A percentile compares a stretch with the other conserved stretches of the same genome.
Evolutionary conservation across 2,113 vertebrate genomes (phyloP).

Genomic region (Nyctereutes procyonoides): DNA sequence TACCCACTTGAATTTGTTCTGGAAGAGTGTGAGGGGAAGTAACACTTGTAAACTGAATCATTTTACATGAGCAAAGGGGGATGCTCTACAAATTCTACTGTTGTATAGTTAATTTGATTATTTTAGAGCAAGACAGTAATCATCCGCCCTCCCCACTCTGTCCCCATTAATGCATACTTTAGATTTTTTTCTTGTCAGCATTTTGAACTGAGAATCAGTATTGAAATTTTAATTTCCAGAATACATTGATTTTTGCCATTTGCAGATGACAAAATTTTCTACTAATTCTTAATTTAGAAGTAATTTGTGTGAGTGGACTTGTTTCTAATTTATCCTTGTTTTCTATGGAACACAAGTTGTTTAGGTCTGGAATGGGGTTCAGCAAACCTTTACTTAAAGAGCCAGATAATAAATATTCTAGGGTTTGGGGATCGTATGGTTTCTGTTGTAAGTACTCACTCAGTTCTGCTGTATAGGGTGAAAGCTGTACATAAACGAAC

Average conservation of each 20-base stretch:
- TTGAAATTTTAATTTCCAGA: neutral
- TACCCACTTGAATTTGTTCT: neutral
- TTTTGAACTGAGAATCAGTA: neutral
- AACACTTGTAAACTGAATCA: neutral
- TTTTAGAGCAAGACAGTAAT: neutral
- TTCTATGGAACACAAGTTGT: neutral
- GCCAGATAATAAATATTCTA: neutral
- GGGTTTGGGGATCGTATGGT: neutral
- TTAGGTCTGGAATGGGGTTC: neutral
- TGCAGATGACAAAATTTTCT: conserved; percentile 10
- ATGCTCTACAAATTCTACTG: neutral
- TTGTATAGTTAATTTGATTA: neutral
- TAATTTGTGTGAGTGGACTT: neutral
- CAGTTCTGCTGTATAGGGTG: neutral
- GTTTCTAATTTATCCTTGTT: neutral
- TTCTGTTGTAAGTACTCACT: neutral
- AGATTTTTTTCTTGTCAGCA: neutral
- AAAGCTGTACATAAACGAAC: neutral
- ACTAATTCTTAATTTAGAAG: conserved; percentile 7
- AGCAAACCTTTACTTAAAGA: neutral
- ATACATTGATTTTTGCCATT: neutral
- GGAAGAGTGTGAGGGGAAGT: neutral
- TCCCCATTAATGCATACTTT: neutral
- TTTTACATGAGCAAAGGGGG: neutral
- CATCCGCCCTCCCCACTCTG: neutral